Evolutionary conservation across 2,888 invertebrate species (phyloP), one percentile per base, ranked within the genome.

Genomic region (Xylophagus ater): DNA sequence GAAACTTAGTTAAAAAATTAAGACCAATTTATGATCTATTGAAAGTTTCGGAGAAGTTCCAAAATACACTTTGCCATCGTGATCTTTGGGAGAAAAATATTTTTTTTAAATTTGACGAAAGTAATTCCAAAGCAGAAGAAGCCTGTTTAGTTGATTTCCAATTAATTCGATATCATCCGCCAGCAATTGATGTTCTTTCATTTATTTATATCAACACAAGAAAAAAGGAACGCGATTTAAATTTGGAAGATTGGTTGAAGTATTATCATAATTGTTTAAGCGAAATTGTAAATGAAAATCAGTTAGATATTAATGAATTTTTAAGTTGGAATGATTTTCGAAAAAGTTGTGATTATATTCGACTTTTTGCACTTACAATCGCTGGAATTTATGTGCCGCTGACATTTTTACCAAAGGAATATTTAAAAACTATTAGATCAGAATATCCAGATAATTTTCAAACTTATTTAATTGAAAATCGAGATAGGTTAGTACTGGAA

Each of bases 71-170:
- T 4, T 54, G 53, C 21, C 60, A 61, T 34, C 57, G 52, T 1
- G 59, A 61, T 48, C 41, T 56, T 12, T 60, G 58, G 59, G 42
- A 51, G 2, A 55, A 53, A 29, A 61, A 61, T 44, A 43, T 57
- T 6, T 45, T 60, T 46, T 52, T 55, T 13, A 53, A 53, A 24
- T 28, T 36, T 9, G 40, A 39, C 7, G 21, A 8, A 4, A 32
- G 41, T 20, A 30, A 8, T 65, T 69, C 7, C 66, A 69, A 26
- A 76, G 76, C 49, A 47, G 72, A 65, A 2, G 51, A 58, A 0
- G 58, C 58, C 4, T 71, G 71, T 15, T 52, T 79, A 7, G 69
- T 80, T 2, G 79, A 80, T 56, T 79, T 72, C 50, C 78, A 78
- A 59, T 64, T 75, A 17, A 58, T 69, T 1, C 64, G 72, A 33